A percentile compares a stretch with the other conserved stretches of the same genome.
These are phyloP conservation scores for Castor canadensis DNA, from an alignment of 2,113 vertebrate genomes.

Conservation along the genomic window DNA sequence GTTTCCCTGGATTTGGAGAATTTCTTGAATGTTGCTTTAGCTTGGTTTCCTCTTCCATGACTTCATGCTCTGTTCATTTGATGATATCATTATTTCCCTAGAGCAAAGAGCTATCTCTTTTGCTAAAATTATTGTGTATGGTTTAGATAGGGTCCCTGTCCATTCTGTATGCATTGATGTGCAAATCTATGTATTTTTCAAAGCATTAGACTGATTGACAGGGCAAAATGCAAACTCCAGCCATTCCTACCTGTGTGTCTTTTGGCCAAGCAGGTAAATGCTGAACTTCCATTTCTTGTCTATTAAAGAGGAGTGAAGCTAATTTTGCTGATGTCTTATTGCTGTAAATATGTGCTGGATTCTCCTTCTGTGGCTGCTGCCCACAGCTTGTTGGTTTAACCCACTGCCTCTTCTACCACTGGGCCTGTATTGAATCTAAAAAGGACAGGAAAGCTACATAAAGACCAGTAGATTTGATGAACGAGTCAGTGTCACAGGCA, in stretches of 20 bases:
- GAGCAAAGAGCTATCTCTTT: background rate
- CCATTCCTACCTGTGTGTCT: background rate
- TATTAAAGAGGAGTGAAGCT: background rate
- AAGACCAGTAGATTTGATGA: background rate
- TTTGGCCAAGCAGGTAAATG: background rate
- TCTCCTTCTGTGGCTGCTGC: accelerated
- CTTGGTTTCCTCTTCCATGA: background rate
- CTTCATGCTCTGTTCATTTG: background rate
- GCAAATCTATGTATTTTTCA: background rate
- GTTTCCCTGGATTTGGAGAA: too few relatives aligned
- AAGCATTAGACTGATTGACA: background rate
- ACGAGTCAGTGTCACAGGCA: too few relatives aligned
- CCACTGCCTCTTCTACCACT: too few relatives aligned
- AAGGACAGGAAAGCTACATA: background rate
- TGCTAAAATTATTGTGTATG: background rate
- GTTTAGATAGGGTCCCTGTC: background rate
- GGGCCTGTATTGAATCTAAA: background rate
- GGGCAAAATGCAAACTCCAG: too few relatives aligned
- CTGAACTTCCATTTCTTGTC: background rate
- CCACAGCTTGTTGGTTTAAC: background rate
- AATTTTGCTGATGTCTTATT: background rate
- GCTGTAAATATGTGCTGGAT: background rate
- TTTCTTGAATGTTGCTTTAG: background rate
- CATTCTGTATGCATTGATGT: background rate
- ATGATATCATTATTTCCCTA: too few relatives aligned